Conservation (phyloP, 2,888 invertebrate species). For the Ceramica pisi region DNA sequence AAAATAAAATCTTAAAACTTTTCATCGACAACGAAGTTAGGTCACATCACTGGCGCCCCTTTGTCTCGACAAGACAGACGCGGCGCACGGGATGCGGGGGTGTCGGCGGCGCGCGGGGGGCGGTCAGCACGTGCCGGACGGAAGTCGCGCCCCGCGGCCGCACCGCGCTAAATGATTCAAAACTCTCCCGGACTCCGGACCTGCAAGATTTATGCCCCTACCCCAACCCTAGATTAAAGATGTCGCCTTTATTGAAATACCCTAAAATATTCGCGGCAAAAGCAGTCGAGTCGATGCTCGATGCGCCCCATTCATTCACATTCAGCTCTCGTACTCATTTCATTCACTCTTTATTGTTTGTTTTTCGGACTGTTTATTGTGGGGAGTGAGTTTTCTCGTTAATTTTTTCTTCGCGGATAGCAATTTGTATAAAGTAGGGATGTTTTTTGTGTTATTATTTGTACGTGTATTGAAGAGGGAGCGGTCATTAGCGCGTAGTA, state of each 20-base stretch:
- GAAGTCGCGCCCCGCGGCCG: constrained; percentile 87
- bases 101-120: constrained; percentile 67
- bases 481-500: constrained; percentile 7
- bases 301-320: constrained; percentile 78
- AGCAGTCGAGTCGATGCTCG: constrained; percentile 43
- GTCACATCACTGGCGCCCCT: constrained; percentile 84
- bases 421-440: constrained; percentile 64
- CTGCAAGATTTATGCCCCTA: constrained; percentile 90
- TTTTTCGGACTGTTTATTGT: constrained; percentile 81
- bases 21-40: constrained; percentile 57
- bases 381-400: constrained; percentile 73
- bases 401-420: constrained; percentile 68
- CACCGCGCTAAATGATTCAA: constrained; percentile 90
- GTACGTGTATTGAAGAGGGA: constrained; percentile 7
- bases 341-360: constrained; percentile 87
- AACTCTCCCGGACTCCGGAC: constrained; percentile 85
- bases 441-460: constrained; percentile 45
- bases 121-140: constrained; percentile 88
- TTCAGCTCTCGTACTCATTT: constrained; percentile 81
- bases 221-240: constrained; percentile 90
- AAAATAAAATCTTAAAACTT: constrained; percentile 49
- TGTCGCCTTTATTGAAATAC: constrained; percentile 90
- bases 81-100: constrained; percentile 75
- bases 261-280: constrained; percentile 76
- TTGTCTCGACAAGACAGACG: constrained; percentile 91